phyloP scores from a whole-genome alignment of 30 jellyfish, hydroid and myxozoan species.

The Clytia hemisphaerica region DNA sequence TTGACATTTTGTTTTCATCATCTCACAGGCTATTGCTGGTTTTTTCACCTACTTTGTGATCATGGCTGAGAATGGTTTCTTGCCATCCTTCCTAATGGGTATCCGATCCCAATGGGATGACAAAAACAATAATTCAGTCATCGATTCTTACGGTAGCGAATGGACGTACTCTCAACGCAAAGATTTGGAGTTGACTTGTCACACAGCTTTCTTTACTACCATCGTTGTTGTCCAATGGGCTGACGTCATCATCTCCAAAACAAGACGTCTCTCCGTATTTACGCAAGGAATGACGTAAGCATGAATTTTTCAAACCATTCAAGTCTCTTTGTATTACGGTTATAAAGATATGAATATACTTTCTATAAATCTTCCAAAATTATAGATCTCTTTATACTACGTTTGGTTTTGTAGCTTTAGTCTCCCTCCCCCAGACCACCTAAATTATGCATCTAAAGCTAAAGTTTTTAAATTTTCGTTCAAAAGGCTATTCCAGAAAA shows the following conservation, averaged over 20 bases:
- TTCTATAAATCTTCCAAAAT: no score
- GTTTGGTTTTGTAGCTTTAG: no score
- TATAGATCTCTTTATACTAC: no score
- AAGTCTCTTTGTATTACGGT: no score
- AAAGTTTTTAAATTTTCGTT: no score
- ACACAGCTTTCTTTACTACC: constrained; percentile 95
- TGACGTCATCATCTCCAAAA: constrained; percentile 85
- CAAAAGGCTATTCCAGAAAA: no score
- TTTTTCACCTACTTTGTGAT: constrained; percentile 92
- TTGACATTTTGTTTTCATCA: no score
- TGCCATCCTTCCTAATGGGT: constrained; percentile 61
- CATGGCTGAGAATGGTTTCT: constrained; percentile 93
- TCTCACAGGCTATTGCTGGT: constrained; percentile 97
- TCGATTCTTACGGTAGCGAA: constrained; percentile 86
- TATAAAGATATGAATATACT: no score
- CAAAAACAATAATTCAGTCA: constrained; percentile 26
- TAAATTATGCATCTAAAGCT: no score
- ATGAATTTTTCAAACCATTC: no score
- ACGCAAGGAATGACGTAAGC: constrained; percentile 98
- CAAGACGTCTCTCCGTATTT: constrained; percentile 82
- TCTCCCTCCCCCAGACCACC: no score
- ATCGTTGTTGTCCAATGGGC: constrained; percentile 99
- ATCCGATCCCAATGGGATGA: constrained; percentile 73
- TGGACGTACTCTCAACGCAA: constrained; percentile 94
- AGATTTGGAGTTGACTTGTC: constrained; percentile 95